phyloP scores from a whole-genome alignment of 1,140 invertebrate genomes.

The Magallana gigas region DNA sequence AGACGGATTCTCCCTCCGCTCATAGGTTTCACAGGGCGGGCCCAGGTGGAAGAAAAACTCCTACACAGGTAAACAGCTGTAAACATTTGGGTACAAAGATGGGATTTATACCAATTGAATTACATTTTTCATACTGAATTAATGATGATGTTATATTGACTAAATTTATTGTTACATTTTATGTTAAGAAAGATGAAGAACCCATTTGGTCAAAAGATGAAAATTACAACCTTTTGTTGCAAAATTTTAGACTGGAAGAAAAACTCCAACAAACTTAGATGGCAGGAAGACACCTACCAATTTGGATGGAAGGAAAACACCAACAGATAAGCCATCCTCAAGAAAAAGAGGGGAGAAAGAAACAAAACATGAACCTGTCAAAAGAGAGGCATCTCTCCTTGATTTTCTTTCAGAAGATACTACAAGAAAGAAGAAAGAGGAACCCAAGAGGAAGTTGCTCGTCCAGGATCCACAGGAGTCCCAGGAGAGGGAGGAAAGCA shows the following conservation, averaged over 20 bases:
- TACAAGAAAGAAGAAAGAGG: constrained; percentile 41
- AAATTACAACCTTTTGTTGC: no score
- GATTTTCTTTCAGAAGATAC: constrained; percentile 60
- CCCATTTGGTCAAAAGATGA: no score
- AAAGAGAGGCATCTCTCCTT: constrained; percentile 53
- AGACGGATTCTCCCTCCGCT: constrained; percentile 21
- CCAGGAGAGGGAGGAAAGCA: constrained; percentile 34
- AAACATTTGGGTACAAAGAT: no score
- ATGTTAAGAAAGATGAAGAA: no score
- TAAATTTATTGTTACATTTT: no score
- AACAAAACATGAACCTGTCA: constrained; percentile 8
- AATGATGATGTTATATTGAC: no score
- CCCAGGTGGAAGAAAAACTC: constrained; percentile 26
- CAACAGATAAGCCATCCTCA: constrained; percentile 39
- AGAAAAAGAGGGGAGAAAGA: constrained; percentile 37
- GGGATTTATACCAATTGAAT: no score
- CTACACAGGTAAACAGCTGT: background rate
- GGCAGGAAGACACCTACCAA: constrained; percentile 52
- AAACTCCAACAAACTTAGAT: constrained; percentile 40
- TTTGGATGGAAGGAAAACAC: constrained; percentile 45
- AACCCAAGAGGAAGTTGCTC: constrained; percentile 30
- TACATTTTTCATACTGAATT: no score
- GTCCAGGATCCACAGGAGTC: background rate
- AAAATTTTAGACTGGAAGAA: background rate
- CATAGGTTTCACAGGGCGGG: constrained; percentile 25